These are phyloP conservation scores for Heliconius sara DNA, from an alignment of 2,888 invertebrate species.

Conservation along the genomic window DNA sequence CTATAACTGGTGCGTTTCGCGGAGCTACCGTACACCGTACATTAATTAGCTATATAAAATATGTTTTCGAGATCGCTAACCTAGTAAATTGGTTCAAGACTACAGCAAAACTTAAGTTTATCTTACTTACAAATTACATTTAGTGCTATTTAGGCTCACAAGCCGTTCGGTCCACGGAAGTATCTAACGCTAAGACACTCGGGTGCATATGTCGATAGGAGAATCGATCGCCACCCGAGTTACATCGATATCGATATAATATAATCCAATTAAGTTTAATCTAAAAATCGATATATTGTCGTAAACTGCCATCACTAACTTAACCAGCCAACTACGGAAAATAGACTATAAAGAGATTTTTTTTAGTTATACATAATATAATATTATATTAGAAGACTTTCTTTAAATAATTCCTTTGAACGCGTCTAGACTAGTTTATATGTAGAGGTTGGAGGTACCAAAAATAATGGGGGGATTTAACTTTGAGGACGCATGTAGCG, in stretches of 20 bases:
- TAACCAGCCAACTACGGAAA: slow-evolving; percentile 76
- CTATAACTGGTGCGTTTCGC: not conserved
- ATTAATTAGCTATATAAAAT: slow-evolving; percentile 5
- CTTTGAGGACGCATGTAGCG: not conserved
- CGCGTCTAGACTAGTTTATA: slow-evolving; percentile 2
- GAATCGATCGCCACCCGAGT: slow-evolving; percentile 33
- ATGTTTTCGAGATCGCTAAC: slow-evolving; percentile 17
- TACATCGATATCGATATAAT: slow-evolving; percentile 34
- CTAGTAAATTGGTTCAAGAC: slow-evolving; percentile 74
- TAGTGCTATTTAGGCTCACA: slow-evolving; percentile 69
- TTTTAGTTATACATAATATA: slow-evolving; percentile 6
- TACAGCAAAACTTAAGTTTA: slow-evolving; percentile 70
- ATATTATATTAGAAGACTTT: not conserved
- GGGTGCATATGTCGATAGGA: slow-evolving; percentile 3
- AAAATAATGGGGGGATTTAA: not conserved
- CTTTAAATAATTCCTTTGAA: slow-evolving; percentile 12
- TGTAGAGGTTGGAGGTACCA: not conserved
- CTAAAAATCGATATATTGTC: slow-evolving; percentile 58
- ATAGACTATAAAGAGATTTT: slow-evolving; percentile 66
- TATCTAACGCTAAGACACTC: slow-evolving; percentile 55
- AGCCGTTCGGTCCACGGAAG: slow-evolving; percentile 68
- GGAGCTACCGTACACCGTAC: not conserved
- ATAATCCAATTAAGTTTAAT: slow-evolving; percentile 9
- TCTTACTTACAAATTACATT: slow-evolving; percentile 53
- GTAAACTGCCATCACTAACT: slow-evolving; percentile 64